Evolutionary conservation across 2,113 vertebrate genomes (phyloP).

Genomic region (Micronycteris hirsuta): DNA sequence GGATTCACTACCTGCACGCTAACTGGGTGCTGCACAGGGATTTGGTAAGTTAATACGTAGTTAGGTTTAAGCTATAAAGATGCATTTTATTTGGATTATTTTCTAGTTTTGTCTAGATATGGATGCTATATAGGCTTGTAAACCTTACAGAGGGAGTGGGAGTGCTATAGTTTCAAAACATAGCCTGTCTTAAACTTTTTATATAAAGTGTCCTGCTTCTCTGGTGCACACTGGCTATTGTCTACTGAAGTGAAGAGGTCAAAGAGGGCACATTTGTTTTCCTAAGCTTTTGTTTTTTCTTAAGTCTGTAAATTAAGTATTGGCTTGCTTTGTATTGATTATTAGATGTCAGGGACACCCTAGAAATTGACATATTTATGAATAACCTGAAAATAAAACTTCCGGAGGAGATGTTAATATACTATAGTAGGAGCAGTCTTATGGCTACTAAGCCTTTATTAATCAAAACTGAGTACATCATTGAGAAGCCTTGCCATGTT

Average conservation of each 20-base stretch:
- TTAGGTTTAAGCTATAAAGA: constrained; percentile 65
- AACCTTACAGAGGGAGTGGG: not conserved
- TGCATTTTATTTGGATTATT: not conserved
- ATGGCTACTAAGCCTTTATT: not conserved
- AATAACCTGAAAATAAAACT: constrained; percentile 63
- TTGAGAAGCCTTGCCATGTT: not conserved
- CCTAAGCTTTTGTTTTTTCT: constrained; percentile 43
- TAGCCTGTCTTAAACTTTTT: not conserved
- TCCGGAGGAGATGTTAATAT: not conserved
- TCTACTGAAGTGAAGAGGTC: constrained; percentile 1
- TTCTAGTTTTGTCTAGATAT: not conserved
- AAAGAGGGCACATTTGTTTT: constrained; percentile 37
- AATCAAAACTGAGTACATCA: not conserved
- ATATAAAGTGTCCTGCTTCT: not conserved
- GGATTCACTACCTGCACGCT: constrained; percentile 99
- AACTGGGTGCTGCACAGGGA: constrained; percentile 99
- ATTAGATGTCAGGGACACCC: constrained; percentile 48
- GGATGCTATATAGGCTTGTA: not conserved
- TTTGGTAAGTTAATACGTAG: constrained; percentile 89
- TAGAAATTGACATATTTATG: constrained; percentile 53
- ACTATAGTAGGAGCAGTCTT: not conserved
- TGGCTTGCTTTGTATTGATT: constrained; percentile 16
- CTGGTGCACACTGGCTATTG: not conserved
- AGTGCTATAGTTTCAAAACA: not conserved
- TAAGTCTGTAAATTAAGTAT: not conserved